A percentile compares a stretch with the other conserved stretches of the same genome.
Conservation (phyloP, 2,888 invertebrate species). For the Abrostola triplasia region DNA sequence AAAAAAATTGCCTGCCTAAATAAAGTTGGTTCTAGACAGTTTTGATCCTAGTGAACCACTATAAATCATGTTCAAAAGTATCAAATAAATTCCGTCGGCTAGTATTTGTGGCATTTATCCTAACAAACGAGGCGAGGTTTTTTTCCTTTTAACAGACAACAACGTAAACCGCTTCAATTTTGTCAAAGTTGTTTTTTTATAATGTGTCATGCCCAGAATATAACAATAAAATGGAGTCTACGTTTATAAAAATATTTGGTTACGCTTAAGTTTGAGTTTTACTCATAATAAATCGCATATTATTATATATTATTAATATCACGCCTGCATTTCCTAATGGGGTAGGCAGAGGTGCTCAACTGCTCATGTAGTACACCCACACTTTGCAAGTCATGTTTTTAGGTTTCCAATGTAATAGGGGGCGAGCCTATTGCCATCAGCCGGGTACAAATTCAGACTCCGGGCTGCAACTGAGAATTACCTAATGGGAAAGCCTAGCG, state of each 20-base stretch:
- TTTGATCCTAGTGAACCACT: slow-evolving; percentile 3
- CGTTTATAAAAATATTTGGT: neutral
- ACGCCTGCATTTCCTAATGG: too few relatives aligned
- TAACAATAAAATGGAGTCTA: neutral
- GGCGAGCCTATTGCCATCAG: too few relatives aligned
- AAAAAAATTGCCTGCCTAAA: too few relatives aligned
- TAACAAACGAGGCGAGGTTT: slow-evolving; percentile 31
- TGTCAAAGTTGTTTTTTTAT: too few relatives aligned
- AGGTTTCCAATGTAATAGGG: too few relatives aligned
- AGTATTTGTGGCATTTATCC: slow-evolving; percentile 37
- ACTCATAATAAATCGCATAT: neutral
- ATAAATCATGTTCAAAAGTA: slow-evolving; percentile 14
- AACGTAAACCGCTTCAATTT: neutral
- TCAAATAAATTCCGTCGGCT: slow-evolving; percentile 23
- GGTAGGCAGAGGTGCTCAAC: too few relatives aligned
- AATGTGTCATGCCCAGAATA: neutral
- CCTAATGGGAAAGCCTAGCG: too few relatives aligned
- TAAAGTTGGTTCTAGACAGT: neutral
- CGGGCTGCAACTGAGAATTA: too few relatives aligned
- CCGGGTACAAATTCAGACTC: too few relatives aligned
- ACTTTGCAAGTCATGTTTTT: too few relatives aligned
- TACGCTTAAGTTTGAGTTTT: too few relatives aligned
- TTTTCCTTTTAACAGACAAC: slow-evolving; percentile 10
- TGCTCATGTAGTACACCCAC: too few relatives aligned
- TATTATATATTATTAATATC: neutral